Conservation (phyloP, 2,888 invertebrate species). For the Macrophya alboannulata region DNA sequence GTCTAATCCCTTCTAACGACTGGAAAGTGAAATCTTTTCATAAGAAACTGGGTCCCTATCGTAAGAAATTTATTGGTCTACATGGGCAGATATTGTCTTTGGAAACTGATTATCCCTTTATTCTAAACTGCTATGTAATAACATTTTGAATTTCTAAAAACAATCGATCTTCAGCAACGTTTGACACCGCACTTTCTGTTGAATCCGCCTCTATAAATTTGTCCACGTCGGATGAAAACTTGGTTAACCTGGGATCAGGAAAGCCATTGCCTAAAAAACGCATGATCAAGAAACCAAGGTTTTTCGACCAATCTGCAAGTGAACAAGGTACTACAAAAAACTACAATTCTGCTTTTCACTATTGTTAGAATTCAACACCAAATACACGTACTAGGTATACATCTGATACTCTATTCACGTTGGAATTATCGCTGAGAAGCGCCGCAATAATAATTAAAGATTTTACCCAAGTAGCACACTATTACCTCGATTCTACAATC, state of each 20-base stretch:
- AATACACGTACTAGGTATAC: too few species aligned
- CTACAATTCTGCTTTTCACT: too few species aligned
- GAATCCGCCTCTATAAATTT: conserved; percentile 4
- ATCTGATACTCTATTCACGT: too few species aligned
- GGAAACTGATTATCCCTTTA: not conserved
- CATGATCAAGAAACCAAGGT: conserved; percentile 2
- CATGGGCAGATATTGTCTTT: not conserved
- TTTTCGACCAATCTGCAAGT: conserved; percentile 3
- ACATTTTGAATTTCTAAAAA: not conserved
- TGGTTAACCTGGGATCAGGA: not conserved
- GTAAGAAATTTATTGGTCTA: not conserved
- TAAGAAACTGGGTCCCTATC: conserved; percentile 7
- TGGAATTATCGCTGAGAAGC: too few species aligned
- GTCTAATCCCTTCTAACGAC: not conserved
- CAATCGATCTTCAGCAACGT: not conserved
- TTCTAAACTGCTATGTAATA: not conserved
- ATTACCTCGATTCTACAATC: too few species aligned
- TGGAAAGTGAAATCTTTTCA: conserved; percentile 4
- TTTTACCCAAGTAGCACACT: too few species aligned
- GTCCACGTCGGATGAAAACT: not conserved
- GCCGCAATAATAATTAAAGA: too few species aligned
- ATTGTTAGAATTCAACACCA: too few species aligned
- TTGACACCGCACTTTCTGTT: conserved; percentile 5
- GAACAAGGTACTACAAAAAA: too few species aligned
- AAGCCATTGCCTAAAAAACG: conserved; percentile 21